Evolutionary conservation across 2,797 vertebrate species (phyloP), one percentile per base, ranked within the genome.

Genomic region (Novumbra hubbsi): DNA sequence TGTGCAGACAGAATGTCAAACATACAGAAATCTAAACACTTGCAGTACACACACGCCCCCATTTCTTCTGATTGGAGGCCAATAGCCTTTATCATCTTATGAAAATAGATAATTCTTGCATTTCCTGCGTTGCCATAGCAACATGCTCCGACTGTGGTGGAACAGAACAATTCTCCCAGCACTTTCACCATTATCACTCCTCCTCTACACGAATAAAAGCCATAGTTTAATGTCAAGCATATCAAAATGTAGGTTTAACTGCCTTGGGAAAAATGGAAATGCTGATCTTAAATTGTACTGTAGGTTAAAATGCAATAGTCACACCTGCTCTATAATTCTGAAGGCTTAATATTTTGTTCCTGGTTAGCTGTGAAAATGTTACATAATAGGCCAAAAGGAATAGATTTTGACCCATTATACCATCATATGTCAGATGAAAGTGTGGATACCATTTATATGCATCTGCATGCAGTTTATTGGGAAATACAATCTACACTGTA

Each of bases 121-220:
- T 90, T 80, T 85, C 80, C 81, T 72, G 66, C 32, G 88, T 93
- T 82, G 82, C 92, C 90, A 93, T 94, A 88, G 90, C 82, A 91
- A 94, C 91, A 77, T 34, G 73, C 81, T 83, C 72, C 68, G 79
- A 81, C 87, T 87, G 77, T 81, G 74, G 78, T 78, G 50, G 63
- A 80, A 84, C 14, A 17, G 8, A 38, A 17, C 28, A 32, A 60
- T 81, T 67, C 34, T 83, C 50, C 70, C 50, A 72, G 14, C 80
- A 79, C 78, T 63, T 71, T 65, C 63, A 74, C 70, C 66, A 69
- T 49, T 73, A 72, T 72, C 38, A 82, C 76, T 68, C 48, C 57
- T 14, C 63, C 72, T 8, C 79, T 55, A 64, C 70, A 15, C 74
- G 16, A 74, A 70, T 76, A 73, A 21, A 64, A 70, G 1, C 50